A percentile compares a stretch with the other conserved stretches of the same genome.
Conservation (phyloP, 1,140 invertebrate genomes). For the Pteromalus puparum region DNA sequence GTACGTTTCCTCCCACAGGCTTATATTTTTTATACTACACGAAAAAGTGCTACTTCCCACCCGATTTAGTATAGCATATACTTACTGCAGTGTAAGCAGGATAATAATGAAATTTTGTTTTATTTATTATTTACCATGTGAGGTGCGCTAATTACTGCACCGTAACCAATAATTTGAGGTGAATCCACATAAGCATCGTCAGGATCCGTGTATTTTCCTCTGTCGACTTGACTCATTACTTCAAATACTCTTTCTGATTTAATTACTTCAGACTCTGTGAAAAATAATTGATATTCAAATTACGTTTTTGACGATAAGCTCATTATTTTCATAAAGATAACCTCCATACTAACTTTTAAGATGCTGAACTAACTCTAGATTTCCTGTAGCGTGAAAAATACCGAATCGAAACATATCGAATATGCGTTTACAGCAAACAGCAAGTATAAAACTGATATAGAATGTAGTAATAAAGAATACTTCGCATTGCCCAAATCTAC, state of each 20-base stretch:
- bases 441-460: conserved; percentile 40
- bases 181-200: conserved; percentile 90
- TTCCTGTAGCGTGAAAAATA: conserved; percentile 89
- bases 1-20: too few species aligned
- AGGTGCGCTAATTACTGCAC: conserved; percentile 97
- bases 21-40: too few species aligned
- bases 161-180: conserved; percentile 91
- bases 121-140: conserved; percentile 92
- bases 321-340: not conserved
- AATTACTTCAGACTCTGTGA: conserved; percentile 91
- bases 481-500: conserved; percentile 26
- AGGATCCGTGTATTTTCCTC: conserved; percentile 84
- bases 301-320: not conserved
- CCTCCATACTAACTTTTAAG: conserved; percentile 81
- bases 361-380: conserved; percentile 89
- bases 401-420: conserved; percentile 77
- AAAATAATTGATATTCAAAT: conserved; percentile 63
- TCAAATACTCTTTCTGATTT: conserved; percentile 85
- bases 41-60: too few species aligned
- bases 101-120: not conserved
- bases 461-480: conserved; percentile 38
- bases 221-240: conserved; percentile 91
- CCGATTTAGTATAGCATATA: too few species aligned
- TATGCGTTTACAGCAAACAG: not conserved
- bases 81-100: too few species aligned